Evolutionary conservation across 2,888 invertebrate species (phyloP), one percentile per base, ranked within the genome.

Genomic region (Eudasyphora cyanicolor): DNA sequence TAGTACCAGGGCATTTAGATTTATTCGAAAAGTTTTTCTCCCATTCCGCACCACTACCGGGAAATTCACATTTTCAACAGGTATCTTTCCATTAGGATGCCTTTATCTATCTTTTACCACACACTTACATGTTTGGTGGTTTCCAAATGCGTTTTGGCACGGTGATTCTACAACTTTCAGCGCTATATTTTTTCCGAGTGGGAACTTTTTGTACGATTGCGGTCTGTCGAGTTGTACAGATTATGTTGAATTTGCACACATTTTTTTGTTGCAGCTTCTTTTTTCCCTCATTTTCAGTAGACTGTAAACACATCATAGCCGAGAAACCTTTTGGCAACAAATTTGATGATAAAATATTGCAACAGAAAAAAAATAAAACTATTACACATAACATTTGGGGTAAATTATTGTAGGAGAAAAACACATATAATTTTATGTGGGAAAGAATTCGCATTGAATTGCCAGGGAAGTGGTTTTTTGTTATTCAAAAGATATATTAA

Each of bases 141-240:
- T 57, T 57, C 57, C 57, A 57, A 57, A 27, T 57, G 57, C 57
- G 57, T 57, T 57, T 57, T 57, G 57, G 57, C 57, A 57, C 24
- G 45, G n/a, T n/a, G 14, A 24, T 4, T 10, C 27, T 27, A 57
- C 57, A n/a, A 45, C 45, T 24, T n/a, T 57, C 57, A 5, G 21
- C 27, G 57, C 12, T 27, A 8, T 4, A 24, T 27, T 57, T 10
- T 14, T 5, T 2, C 24, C 14, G 57, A 27, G 27, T 27, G 21
- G 57, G 4, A 8, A 14, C 24, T 57, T 57, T 24, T 27, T 21
- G 2, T 14, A 45, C n/a, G n/a, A 14, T 27, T 57, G 12, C 57
- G 12, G 27, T 57, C n/a, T 24, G 24, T 27, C 12, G 24, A n/a
- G 12, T 57, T 19, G 4, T 17, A 10, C 1, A 12, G 21, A 21